A percentile compares a stretch with the other conserved stretches of the same genome.
phyloP scores from a whole-genome alignment of 2,888 invertebrate genomes.

The Eristalinus sepulchralis region DNA sequence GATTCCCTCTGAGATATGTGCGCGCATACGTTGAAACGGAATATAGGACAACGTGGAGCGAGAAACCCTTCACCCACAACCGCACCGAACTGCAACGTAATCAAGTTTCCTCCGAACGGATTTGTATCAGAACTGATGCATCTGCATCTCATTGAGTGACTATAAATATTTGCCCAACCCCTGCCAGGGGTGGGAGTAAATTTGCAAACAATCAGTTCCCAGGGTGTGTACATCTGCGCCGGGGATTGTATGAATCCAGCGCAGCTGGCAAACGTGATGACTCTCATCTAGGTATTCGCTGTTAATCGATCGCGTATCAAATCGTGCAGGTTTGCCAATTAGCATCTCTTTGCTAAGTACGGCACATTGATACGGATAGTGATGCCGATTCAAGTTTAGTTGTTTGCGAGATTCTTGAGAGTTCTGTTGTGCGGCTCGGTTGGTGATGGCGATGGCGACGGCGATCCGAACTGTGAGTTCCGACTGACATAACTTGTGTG shows the following conservation, averaged over 20 bases:
- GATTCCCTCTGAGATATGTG: conserved; percentile 15
- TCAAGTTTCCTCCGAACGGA: not conserved
- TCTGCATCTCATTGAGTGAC: not conserved
- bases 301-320: conserved; percentile 15
- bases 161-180: conserved; percentile 14
- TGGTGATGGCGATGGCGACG: conserved; percentile 27
- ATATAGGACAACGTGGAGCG: not conserved
- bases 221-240: not conserved
- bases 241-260: not conserved
- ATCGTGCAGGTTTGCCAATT: conserved; percentile 20
- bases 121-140: not conserved
- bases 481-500: not conserved
- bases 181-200: not conserved
- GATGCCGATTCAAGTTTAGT: conserved; percentile 4
- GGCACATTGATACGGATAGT: not conserved
- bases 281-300: not conserved
- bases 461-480: conserved; percentile 13
- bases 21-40: not conserved
- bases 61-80: not conserved
- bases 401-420: conserved; percentile 3
- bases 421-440: not conserved
- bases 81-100: not conserved
- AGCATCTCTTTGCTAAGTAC: not conserved
- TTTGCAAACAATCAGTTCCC: not conserved
- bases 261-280: conserved; percentile 14